Conservation (phyloP, 1,140 invertebrate genomes). For the Zophobas morio region DNA sequence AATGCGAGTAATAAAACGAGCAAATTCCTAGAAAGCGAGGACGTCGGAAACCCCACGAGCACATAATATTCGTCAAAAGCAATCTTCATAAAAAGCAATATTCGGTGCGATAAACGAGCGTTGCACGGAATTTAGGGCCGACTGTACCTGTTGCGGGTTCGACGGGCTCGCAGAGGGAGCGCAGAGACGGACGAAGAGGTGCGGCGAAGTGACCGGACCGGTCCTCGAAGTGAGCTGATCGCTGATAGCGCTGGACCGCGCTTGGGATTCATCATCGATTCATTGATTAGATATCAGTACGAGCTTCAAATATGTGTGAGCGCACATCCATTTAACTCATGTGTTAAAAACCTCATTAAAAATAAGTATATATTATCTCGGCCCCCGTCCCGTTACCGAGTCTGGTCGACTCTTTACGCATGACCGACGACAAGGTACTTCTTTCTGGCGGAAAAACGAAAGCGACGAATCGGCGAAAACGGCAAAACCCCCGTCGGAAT, state of each 20-base stretch:
- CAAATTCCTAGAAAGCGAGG: slow-evolving; percentile 13
- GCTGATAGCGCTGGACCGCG: slow-evolving; percentile 52
- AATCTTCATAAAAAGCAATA: slow-evolving; percentile 38
- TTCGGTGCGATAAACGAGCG: slow-evolving; percentile 41
- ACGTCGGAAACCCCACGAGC: slow-evolving; percentile 9
- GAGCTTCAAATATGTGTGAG: slow-evolving; percentile 61
- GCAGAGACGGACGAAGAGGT: slow-evolving; percentile 22
- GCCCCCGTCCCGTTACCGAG: slow-evolving; percentile 29
- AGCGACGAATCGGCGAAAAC: slow-evolving; percentile 25
- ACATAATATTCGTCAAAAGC: slow-evolving; percentile 17
- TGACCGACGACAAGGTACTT: slow-evolving; percentile 37
- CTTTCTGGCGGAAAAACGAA: slow-evolving; percentile 39
- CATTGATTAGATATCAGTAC: slow-evolving; percentile 63
- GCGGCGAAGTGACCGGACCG: slow-evolving; percentile 55
- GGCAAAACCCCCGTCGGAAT: slow-evolving; percentile 2
- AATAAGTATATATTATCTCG: slow-evolving; percentile 46
- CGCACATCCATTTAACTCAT: slow-evolving; percentile 55
- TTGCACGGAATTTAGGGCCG: slow-evolving; percentile 45
- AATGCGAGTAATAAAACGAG: not conserved
- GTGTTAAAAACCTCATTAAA: slow-evolving; percentile 62
- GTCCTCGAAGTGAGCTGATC: slow-evolving; percentile 52
- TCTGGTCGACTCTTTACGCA: slow-evolving; percentile 42
- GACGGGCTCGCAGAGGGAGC: slow-evolving; percentile 34
- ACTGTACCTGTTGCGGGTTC: slow-evolving; percentile 49
- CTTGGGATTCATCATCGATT: slow-evolving; percentile 61